Conservation (phyloP, 2,888 invertebrate species). For the Keiferia lycopersicella region DNA sequence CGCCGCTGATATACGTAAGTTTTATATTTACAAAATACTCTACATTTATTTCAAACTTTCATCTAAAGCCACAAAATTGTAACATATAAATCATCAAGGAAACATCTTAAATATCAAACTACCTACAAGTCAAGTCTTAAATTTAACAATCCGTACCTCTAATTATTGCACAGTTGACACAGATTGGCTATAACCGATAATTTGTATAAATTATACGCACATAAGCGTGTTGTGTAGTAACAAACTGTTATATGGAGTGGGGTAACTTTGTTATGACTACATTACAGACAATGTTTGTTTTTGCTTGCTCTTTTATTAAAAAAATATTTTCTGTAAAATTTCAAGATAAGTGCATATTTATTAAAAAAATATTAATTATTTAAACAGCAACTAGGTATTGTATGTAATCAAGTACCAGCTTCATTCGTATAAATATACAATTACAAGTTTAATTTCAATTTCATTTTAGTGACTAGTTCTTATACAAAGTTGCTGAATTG, state of each 20-base stretch:
- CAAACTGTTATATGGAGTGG: constrained; percentile 14
- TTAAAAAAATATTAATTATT: too few relatives aligned
- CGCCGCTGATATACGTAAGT: constrained; percentile 74
- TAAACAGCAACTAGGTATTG: too few relatives aligned
- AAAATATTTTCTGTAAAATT: background rate
- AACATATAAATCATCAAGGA: background rate
- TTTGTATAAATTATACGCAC: constrained; percentile 5
- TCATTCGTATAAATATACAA: too few relatives aligned
- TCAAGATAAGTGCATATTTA: too few relatives aligned
- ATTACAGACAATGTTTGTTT: too few relatives aligned
- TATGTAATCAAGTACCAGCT: too few relatives aligned
- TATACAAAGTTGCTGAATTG: too few relatives aligned
- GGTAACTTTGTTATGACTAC: background rate
- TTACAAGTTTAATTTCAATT: too few relatives aligned
- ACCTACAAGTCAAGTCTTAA: background rate
- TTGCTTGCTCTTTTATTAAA: background rate
- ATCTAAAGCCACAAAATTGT: background rate
- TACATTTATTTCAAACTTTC: too few relatives aligned
- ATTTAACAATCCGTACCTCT: background rate
- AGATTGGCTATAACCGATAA: background rate
- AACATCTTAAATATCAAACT: background rate
- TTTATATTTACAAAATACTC: background rate
- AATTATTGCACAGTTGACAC: constrained; percentile 1
- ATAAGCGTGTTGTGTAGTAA: constrained; percentile 19
- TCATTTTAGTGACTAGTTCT: too few relatives aligned